These are phyloP conservation scores for Anseranas semipalmata DNA, from an alignment of 2,113 vertebrate genomes.

Conservation along the genomic window DNA sequence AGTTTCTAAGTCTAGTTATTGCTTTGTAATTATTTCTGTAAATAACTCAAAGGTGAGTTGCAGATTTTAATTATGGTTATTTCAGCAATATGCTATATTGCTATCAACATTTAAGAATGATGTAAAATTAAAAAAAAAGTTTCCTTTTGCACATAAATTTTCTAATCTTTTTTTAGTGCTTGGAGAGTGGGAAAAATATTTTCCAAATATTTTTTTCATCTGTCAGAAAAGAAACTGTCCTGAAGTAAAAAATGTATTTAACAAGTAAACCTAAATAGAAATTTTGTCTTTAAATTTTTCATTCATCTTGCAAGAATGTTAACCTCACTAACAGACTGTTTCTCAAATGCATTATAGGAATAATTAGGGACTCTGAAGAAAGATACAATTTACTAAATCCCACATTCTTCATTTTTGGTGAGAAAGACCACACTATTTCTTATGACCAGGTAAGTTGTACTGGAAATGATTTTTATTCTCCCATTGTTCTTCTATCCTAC, in stretches of 20 bases:
- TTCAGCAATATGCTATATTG: background rate
- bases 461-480: background rate
- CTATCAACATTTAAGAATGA: background rate
- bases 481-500: background rate
- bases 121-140: background rate
- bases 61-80: background rate
- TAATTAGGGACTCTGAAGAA: conserved; percentile 83
- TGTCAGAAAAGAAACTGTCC: background rate
- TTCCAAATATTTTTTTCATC: background rate
- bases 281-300: background rate
- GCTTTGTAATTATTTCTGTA: background rate
- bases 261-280: background rate
- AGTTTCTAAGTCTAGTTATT: background rate
- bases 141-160: background rate
- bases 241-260: background rate
- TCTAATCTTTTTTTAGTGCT: background rate
- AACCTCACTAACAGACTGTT: background rate
- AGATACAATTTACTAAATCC: conserved; percentile 84
- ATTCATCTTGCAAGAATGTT: background rate
- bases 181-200: background rate
- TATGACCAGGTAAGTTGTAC: conserved; percentile 81
- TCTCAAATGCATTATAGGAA: conserved; percentile 77
- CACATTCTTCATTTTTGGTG: conserved; percentile 91
- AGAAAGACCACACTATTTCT: conserved; percentile 86
- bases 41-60: background rate